Percentiles rank a stretch among this genome's conserved stretches.
Conservation (phyloP, 2,113 vertebrate species). For the Oncorhynchus tshawytscha region DNA sequence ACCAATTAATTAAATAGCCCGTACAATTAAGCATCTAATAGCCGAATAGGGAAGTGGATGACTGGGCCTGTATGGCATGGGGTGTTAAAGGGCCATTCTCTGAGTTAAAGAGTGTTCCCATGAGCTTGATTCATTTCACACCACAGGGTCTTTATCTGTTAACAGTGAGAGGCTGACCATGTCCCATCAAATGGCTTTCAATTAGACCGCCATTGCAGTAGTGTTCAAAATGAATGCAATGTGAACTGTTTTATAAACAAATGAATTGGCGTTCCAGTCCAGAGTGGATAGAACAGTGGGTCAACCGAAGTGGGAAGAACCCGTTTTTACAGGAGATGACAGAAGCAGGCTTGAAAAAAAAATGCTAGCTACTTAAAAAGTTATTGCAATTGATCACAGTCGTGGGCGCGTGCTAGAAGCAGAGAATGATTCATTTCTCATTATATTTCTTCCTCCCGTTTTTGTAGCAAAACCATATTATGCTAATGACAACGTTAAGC, state of each 20-base stretch:
- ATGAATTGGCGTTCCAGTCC: no score
- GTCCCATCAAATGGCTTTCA: slow-evolving; percentile 46
- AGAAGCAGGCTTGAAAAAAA: no score
- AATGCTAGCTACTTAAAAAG: no score
- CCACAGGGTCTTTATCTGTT: slow-evolving; percentile 39
- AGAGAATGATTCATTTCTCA: not conserved
- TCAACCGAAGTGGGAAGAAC: no score
- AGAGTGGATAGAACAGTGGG: no score
- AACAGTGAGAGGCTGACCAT: slow-evolving; percentile 17
- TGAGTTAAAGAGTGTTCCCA: slow-evolving; percentile 17
- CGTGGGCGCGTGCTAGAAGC: slow-evolving; percentile 22
- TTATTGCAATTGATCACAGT: slow-evolving; percentile 7
- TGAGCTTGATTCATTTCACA: slow-evolving; percentile 29
- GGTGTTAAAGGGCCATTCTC: slow-evolving; percentile 33
- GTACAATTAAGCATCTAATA: slow-evolving; percentile 21
- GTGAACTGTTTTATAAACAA: no score
- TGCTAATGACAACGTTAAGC: slow-evolving; percentile 48
- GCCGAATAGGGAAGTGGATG: slow-evolving; percentile 28
- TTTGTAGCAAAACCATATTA: slow-evolving; percentile 39
- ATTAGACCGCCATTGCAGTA: slow-evolving; percentile 32
- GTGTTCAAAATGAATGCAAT: slow-evolving; percentile 2
- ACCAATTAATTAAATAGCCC: slow-evolving; percentile 25
- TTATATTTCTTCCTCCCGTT: not conserved
- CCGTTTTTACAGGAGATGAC: no score
- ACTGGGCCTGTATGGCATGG: slow-evolving; percentile 24